Conservation (phyloP, 2,113 vertebrate genomes). For the Tragelaphus scriptus region DNA sequence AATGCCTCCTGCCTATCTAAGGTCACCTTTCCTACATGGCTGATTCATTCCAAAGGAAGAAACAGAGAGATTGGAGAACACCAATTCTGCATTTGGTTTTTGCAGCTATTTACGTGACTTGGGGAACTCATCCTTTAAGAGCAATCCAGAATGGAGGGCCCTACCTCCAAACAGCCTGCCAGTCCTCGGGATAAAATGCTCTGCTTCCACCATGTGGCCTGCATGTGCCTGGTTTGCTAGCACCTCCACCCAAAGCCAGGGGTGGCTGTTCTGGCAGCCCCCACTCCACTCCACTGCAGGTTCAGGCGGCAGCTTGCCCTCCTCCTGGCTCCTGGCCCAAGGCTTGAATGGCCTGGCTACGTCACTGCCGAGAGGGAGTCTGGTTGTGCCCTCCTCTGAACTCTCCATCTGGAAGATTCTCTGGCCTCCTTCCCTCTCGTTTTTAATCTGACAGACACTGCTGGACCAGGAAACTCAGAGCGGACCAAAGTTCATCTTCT, state of each 20-base stretch:
- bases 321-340: constrained; percentile 26
- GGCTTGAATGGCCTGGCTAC: background rate
- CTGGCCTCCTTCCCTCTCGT: constrained; percentile 68
- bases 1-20: background rate
- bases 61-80: background rate
- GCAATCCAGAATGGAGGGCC: background rate
- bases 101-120: background rate
- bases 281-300: background rate
- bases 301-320: constrained; percentile 1
- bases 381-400: constrained; percentile 67
- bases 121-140: background rate
- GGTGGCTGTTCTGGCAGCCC: background rate
- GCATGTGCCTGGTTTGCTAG: background rate
- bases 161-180: background rate
- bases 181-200: background rate
- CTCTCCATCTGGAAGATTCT: constrained; percentile 73
- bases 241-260: background rate
- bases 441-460: constrained; percentile 69
- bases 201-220: background rate
- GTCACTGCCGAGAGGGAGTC: constrained; percentile 26
- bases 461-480: constrained; percentile 58
- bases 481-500: constrained; percentile 61
- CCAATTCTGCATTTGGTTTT: background rate
- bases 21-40: constrained; percentile 27
- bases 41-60: background rate